phyloP scores from a whole-genome alignment of 2,113 vertebrate genomes.

The Sitta europaea region DNA sequence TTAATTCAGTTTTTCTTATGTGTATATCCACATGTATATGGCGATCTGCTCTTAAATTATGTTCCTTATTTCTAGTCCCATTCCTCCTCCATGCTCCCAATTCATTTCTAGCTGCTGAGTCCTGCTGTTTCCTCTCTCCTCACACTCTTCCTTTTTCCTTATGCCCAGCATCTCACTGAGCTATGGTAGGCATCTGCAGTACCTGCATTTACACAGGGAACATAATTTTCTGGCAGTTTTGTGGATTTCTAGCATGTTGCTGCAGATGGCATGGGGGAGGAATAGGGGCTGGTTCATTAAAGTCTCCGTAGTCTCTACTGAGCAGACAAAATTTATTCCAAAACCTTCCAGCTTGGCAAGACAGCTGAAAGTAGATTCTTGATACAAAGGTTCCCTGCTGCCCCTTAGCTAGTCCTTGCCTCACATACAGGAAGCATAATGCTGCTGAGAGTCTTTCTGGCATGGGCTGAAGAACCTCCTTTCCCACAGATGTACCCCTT shows the following conservation, averaged over 20 bases:
- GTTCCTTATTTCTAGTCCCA: neutral
- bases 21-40: neutral
- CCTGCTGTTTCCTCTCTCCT: neutral
- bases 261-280: slow-evolving; percentile 50
- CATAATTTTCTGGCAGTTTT: slow-evolving; percentile 8
- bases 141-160: neutral
- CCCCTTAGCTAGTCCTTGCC: neutral
- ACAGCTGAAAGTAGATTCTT: neutral
- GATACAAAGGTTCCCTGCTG: neutral
- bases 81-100: neutral
- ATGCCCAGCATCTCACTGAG: neutral
- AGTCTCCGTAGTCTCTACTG: slow-evolving; percentile 25
- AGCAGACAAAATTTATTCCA: slow-evolving; percentile 20
- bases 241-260: neutral
- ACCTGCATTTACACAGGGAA: slow-evolving; percentile 11
- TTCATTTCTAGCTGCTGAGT: neutral
- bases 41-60: neutral
- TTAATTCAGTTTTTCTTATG: neutral
- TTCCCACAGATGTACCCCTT: accelerated
- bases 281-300: slow-evolving; percentile 14
- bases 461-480: neutral
- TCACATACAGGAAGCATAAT: neutral
- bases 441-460: neutral
- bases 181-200: slow-evolving; percentile 23
- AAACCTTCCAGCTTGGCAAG: slow-evolving; percentile 8